Evolutionary conservation across 2,888 invertebrate genomes (phyloP), one percentile per base, ranked within the genome.

Genomic region (Lasioglossum figueresi): DNA sequence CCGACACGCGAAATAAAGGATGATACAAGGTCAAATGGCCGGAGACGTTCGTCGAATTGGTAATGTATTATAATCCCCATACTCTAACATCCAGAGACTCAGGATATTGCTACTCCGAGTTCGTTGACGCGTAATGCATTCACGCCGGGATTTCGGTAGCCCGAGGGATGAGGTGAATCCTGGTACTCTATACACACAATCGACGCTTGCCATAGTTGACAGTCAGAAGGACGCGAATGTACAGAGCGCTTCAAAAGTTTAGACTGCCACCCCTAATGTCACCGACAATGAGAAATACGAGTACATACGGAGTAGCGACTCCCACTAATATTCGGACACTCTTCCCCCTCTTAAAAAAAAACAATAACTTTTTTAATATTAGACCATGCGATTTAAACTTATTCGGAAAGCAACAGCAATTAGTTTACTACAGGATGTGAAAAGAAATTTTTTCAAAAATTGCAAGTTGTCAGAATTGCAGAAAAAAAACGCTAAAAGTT

Each of bases 51-150:
- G 93, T 93, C 93, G 94, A 95, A 95, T 95, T 94, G 94, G 94
- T 95, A 95, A 95, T 95, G 94, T 95, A 95, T 94, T 95, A 93
- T 94, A 95, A 95, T 95, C 91, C 84, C 90, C 88, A 90, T 89
- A 89, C 93, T 93, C 91, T 90, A 91, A 90, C 91, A 92, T 89
- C 90, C 87, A 92, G 89, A 88, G 88, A 92, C 92, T 93, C 95
- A 95, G 95, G 95, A 95, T 95, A 95, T 95, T 95, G 95, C 95
- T 95, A 95, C 94, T 95, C 93, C 90, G 93, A 80, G 91, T 91
- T 94, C 95, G 94, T 94, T 94, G 94, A 94, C 94, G 95, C 95
- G 94, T 94, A 94, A 94, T 94, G 94, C 94, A 95, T 95, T 95
- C 94, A 92, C 93, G 92, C 91, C 88, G 91, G 93, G 93, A 93